Evolutionary conservation across 2,888 invertebrate species (phyloP), one percentile per base, ranked within the genome.

Genomic region (Axea sp.): DNA sequence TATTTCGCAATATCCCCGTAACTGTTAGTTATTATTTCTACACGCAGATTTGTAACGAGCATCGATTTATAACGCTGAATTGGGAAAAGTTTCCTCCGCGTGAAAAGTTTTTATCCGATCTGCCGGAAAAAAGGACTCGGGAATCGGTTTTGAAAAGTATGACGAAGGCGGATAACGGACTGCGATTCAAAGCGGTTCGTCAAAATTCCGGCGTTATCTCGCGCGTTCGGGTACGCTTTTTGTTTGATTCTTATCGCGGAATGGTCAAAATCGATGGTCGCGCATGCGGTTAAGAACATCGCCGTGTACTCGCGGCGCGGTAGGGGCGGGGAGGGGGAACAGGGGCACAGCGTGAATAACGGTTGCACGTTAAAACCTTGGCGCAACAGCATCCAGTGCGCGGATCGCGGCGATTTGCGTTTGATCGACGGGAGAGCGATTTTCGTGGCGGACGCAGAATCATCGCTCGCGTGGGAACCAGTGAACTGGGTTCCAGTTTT

Each of bases 341-440:
- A 33, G 64, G 37, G 64, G 47, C 59, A 62, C 60, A 39, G 68
- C 59, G 45, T 43, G 62, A 24, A 53, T 76, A 75, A 79, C 81
- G 84, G 84, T 82, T 84, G 81, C 84, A 83, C 84, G 84, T 80
- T 85, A 84, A 82, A 84, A 84, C 84, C 84, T 82, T 83, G 81
- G 80, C 84, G 80, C 82, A 82, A 81, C 83, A 83, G 83, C 84
- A 84, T 84, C 85, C 86, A 85, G 85, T 84, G 75, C 79, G 79
- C 80, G 79, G 80, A 80, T 77, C 79, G 77, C 79, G 72, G 71
- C 78, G 79, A 75, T 77, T 78, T 76, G 77, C 78, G 69, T 73
- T 73, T 76, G 80, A 80, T 77, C 77, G 80, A 78, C 80, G 78
- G 76, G 74, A 43, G 43, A 76, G 72, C 68, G 65, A 78, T 80